These are phyloP conservation scores for Thereva nobilitata DNA, from an alignment of 2,888 invertebrate genomes.

Conservation along the genomic window DNA sequence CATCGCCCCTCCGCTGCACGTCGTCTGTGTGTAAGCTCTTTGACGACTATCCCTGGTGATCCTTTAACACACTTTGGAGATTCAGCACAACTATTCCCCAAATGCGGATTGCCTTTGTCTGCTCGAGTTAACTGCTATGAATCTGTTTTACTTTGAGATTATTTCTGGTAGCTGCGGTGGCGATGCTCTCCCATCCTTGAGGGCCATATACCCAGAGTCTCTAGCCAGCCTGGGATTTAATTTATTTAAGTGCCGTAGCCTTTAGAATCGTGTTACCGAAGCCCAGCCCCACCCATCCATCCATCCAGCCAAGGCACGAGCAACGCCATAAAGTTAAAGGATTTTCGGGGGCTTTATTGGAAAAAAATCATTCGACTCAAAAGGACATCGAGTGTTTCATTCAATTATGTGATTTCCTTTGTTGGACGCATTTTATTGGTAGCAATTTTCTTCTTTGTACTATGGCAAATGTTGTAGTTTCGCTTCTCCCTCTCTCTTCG, in stretches of 20 bases:
- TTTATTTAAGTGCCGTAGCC: constrained; percentile 29
- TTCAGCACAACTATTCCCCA: constrained; percentile 22
- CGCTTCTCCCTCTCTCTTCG: too few species aligned
- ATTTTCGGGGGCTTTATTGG: too few species aligned
- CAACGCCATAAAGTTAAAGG: too few species aligned
- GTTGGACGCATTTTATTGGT: too few species aligned
- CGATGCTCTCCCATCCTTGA: constrained; percentile 5
- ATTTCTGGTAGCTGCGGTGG: constrained; percentile 30
- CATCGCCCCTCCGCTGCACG: constrained; percentile 6
- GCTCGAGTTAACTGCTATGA: constrained; percentile 32
- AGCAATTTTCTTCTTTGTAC: too few species aligned
- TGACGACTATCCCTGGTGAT: constrained; percentile 32
- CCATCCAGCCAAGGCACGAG: too few species aligned
- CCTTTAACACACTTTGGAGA: constrained; percentile 33
- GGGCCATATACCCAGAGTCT: background rate
- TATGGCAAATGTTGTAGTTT: too few species aligned
- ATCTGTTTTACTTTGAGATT: constrained; percentile 33
- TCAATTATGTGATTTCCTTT: too few species aligned
- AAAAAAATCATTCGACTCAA: too few species aligned
- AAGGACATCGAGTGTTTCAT: too few species aligned
- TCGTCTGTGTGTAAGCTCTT: constrained; percentile 15
- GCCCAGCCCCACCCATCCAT: too few species aligned
- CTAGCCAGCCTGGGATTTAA: constrained; percentile 19
- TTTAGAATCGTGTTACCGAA: constrained; percentile 11
- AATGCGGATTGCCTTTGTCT: constrained; percentile 32